These are phyloP conservation scores for Zootoca vivipara DNA, from an alignment of 2,113 vertebrate genomes.

Conservation along the genomic window DNA sequence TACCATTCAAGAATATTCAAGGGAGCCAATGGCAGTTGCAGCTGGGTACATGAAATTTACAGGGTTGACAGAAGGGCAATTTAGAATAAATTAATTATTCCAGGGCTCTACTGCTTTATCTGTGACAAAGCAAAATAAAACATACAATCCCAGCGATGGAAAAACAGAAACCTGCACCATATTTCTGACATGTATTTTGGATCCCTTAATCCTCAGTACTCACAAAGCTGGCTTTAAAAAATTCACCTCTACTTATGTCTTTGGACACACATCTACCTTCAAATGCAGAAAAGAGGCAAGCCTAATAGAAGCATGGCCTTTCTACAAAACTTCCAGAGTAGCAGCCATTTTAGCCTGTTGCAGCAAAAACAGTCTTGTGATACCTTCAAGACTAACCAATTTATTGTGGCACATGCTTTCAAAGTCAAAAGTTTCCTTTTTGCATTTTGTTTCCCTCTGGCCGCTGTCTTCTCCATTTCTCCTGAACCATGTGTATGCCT, in stretches of 20 bases:
- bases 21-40: neutral
- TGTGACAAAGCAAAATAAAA: neutral
- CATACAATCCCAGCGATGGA: neutral
- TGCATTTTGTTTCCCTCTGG: too few species aligned
- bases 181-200: neutral
- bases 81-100: neutral
- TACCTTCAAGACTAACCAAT: neutral
- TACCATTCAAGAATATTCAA: neutral
- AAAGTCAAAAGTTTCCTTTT: too few species aligned
- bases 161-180: neutral
- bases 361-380: neutral
- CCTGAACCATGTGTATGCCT: too few species aligned
- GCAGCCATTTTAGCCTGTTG: neutral
- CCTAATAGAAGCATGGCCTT: neutral
- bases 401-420: too few species aligned
- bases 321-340: slow-evolving; percentile 8
- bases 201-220: neutral
- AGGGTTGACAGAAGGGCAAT: neutral
- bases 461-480: neutral
- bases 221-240: neutral
- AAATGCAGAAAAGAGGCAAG: slow-evolving; percentile 25
- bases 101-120: neutral
- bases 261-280: neutral
- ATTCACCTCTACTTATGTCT: neutral
- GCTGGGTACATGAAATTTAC: neutral